Conservation (phyloP, 2,888 invertebrate genomes). For the Mayetiola destructor region DNA sequence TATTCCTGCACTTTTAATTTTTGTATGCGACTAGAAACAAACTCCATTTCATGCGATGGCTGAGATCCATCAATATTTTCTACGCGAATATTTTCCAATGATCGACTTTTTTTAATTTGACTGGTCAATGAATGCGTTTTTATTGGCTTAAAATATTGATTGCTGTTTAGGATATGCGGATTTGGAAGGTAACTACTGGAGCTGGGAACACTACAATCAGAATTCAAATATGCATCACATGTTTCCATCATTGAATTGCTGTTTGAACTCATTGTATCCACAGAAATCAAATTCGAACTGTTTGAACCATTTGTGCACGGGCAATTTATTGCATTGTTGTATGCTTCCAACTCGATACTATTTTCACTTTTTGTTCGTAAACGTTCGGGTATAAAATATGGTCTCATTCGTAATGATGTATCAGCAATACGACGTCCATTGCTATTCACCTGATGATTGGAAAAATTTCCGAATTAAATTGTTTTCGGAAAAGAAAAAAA, state of each 20-base stretch:
- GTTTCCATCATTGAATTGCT: conserved; percentile 21
- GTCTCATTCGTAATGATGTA: conserved; percentile 36
- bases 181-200: not conserved
- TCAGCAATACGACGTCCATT: conserved; percentile 17
- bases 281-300: conserved; percentile 17
- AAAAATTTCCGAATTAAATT: not conserved
- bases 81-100: conserved; percentile 42
- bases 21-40: conserved; percentile 46
- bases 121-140: not conserved
- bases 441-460: conserved; percentile 1
- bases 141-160: not conserved
- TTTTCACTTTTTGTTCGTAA: conserved; percentile 49
- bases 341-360: conserved; percentile 32
- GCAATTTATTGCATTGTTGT: not conserved
- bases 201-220: not conserved
- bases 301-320: not conserved
- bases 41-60: conserved; percentile 42
- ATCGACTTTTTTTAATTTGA: conserved; percentile 42
- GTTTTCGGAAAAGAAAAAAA: not conserved
- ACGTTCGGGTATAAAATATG: conserved; percentile 42
- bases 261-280: conserved; percentile 18
- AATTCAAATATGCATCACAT: conserved; percentile 16
- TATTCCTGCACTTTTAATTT: conserved; percentile 47
- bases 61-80: conserved; percentile 31
- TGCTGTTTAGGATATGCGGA: not conserved